Percentiles rank a stretch among this genome's conserved stretches.
phyloP scores from a whole-genome alignment of 2,113 vertebrate species.

The Cryptotis parvus region DNA sequence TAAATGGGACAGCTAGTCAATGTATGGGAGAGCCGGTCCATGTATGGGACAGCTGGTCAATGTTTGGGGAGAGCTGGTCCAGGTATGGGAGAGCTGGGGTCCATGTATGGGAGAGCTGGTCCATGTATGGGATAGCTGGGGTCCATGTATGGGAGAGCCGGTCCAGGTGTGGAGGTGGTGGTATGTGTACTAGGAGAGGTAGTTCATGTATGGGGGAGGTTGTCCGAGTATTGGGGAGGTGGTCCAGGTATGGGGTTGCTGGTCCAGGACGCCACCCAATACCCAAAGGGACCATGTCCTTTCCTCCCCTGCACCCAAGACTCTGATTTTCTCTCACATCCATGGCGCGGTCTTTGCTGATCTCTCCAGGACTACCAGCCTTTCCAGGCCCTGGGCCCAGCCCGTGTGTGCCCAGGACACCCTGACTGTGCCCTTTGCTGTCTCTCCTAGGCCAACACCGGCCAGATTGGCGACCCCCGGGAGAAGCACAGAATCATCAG shows the following conservation, averaged over 20 bases:
- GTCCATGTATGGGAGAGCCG: too few species aligned
- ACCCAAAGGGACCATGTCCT: neutral
- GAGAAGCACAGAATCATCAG: slow-evolving; percentile 92
- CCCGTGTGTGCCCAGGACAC: too few species aligned
- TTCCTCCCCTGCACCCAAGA: too few species aligned
- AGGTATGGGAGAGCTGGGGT: neutral
- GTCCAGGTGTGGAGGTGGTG: neutral
- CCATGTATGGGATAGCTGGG: neutral
- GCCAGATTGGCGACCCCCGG: slow-evolving; percentile 91
- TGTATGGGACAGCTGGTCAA: neutral
- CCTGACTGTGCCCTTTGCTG: slow-evolving; percentile 42
- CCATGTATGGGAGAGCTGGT: too few species aligned
- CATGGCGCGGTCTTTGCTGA: neutral
- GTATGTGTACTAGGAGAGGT: too few species aligned
- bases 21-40: neutral
- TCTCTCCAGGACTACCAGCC: neutral
- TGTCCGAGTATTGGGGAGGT: too few species aligned
- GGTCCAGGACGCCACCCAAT: neutral
- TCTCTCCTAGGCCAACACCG: slow-evolving; percentile 92
- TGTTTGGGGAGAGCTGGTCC: neutral
- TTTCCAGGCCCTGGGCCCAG: neutral
- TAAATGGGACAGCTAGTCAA: too few species aligned
- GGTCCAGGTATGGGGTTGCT: too few species aligned
- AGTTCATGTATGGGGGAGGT: too few species aligned
- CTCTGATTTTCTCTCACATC: neutral